phyloP scores from a whole-genome alignment of 2,888 invertebrate genomes.

The Pecten maximus region DNA sequence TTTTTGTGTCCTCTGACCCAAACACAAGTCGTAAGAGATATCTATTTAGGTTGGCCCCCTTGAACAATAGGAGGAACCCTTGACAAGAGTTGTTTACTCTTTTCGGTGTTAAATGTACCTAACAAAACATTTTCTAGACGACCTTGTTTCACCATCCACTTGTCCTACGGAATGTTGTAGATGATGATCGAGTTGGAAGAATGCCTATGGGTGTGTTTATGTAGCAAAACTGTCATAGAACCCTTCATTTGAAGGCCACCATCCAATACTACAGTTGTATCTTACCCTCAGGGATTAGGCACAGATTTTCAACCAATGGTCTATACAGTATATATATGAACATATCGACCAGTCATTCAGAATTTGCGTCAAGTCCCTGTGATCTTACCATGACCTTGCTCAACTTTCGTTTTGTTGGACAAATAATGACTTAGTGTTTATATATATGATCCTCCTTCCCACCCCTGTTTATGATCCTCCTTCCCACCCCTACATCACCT shows the following conservation, averaged over 20 bases:
- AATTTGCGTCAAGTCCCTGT: neutral
- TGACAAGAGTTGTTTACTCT: neutral
- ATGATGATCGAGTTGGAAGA: neutral
- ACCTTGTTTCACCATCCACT: neutral
- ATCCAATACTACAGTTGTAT: neutral
- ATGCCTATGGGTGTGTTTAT: conserved; percentile 21
- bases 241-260: neutral
- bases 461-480: neutral
- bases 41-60: neutral
- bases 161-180: neutral
- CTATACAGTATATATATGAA: too few species aligned
- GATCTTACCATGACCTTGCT: neutral
- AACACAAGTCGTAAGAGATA: neutral
- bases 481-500: neutral
- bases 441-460: neutral
- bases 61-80: neutral
- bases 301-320: too few species aligned
- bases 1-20: neutral
- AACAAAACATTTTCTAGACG: neutral
- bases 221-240: neutral
- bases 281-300: too few species aligned
- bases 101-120: neutral
- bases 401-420: neutral
- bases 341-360: too few species aligned
- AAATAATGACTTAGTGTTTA: neutral